Percentiles rank a stretch among this genome's conserved stretches.
Evolutionary conservation across 2,113 vertebrate genomes (phyloP).

Genomic region (Siniperca knerii): DNA sequence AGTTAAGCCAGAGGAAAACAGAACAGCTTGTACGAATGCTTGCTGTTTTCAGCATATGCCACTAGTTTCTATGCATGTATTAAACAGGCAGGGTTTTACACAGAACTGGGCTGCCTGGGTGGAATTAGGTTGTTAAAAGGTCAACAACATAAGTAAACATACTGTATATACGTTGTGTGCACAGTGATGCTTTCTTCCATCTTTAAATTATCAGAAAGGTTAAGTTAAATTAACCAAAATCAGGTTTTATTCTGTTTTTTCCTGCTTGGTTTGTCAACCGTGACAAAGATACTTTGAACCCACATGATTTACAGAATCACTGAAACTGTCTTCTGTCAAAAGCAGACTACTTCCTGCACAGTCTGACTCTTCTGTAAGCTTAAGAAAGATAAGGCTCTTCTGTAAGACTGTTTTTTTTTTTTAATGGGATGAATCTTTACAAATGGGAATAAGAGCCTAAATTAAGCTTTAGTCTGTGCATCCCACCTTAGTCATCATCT

Average conservation of each 20-base stretch:
- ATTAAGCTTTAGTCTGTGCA: constrained; percentile 15
- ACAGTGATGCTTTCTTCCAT: not conserved
- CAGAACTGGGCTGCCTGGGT: not conserved
- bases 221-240: not conserved
- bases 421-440: constrained; percentile 7
- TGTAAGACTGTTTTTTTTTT: constrained; percentile 14
- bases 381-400: not conserved
- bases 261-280: constrained; percentile 1
- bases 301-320: constrained; percentile 3
- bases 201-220: not conserved
- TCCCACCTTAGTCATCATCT: constrained; percentile 30
- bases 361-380: not conserved
- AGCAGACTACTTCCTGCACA: constrained; percentile 36
- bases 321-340: constrained; percentile 8
- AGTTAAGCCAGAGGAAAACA: constrained; percentile 32
- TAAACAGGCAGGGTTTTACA: not conserved
- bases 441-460: constrained; percentile 32
- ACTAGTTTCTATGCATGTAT: not conserved
- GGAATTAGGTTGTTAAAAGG: constrained; percentile 6
- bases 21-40: constrained; percentile 8
- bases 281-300: constrained; percentile 5
- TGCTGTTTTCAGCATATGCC: not conserved
- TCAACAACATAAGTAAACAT: not conserved
- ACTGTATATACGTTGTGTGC: not conserved
- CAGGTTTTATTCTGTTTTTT: not conserved